Evolutionary conservation across 2,888 invertebrate genomes (phyloP), one percentile per base, ranked within the genome.

Genomic region (Leptinotarsa peninsularis): DNA sequence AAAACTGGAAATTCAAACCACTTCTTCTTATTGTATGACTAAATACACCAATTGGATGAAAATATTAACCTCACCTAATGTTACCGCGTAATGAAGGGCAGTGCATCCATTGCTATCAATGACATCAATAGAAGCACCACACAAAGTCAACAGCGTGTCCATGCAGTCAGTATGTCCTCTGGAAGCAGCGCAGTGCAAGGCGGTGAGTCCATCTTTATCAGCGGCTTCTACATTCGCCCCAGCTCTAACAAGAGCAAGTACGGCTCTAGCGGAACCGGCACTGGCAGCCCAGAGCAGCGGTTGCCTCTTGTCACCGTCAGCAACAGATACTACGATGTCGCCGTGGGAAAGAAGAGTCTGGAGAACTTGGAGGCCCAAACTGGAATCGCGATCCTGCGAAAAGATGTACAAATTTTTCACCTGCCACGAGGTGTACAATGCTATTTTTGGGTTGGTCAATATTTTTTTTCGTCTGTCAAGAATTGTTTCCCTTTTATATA

Each of bases 211-310:
- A 86, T 99, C 98, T 86, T 96, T 79, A 66, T 83, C 83, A 49
- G 81, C 76, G 21, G 83, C 79, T 69, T 83, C 82, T 1, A 82
- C 79, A 18, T 75, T 72, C 0, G 83, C 82, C 5, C 83, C 83
- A 18, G 83, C 83, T 60, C 81, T 76, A 18, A 97, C 93, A 75
- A 99, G 89, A 0, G 96, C 94, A 67, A 96, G 90, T 73, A 98
- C 94, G 0, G 98, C 98, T 80, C 97, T 96, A 0, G 95, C 94
- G 56, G 97, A 97, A 5, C 98, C 99, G 27, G 98, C 97, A 80
- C 98, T 98, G 0, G 98, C 97, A 0, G 99, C 98, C 99, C 99
- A 99, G 15, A 99, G 89, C 71, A 99, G 90, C 1, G 99, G 98
- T 83, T 97, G 97, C 13, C 99, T 90, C 0, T 97, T 96, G 86